Base-by-base conservation (phyloP, 2,113 vertebrate genomes). In the Cebidichthys violaceus region DNA sequence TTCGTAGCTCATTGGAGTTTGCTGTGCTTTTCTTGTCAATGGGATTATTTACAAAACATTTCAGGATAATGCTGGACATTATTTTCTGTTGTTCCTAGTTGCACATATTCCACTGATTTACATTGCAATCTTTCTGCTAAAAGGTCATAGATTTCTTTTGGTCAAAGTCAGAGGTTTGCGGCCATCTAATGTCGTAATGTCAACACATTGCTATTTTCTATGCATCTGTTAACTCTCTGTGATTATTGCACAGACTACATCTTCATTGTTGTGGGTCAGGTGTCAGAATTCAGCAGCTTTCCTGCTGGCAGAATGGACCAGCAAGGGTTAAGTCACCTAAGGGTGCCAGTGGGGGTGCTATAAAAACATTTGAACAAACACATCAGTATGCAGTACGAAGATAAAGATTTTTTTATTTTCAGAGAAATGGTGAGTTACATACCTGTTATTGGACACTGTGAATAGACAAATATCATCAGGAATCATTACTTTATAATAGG, bases 211-310 rank as follows among this genome's bases (percentile, higher is more conserved):
- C 2, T 72, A 31, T 22, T 55, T 8, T 60, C 11, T 20, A 33
- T 15, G 3, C 47, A 24, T n/a, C 17, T 18, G 15, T 61, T 54
- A 65, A 7, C 29, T 50, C 45, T 1, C 14, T 7, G 9, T 33
- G 18, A 72, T 39, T 24, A 31, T 43, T 10, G 33, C 31, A 66
- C 3, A 29, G 27, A 69, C 47, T 22, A 33, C 1, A 13, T 60
- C 2, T 39, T n/a, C n/a, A n/a, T 71, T 78, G 45, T 75, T 60
- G 60, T 31, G 64, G 78, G 77, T 57, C 27, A 45, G 27, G 27
- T 79, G 71, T 62, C 43, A 24, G 24, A 27, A 20, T 45, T 79
- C 22, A 35, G 39, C 73, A 70, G 50, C 37, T 47, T 22, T 41
- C 57, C 57, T 18, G 14, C 15, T 13, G 11, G 59, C 64, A 62